Evolutionary conservation across 2,888 invertebrate species (phyloP), one percentile per base, ranked within the genome.

Genomic region (Lycophotia porphyrea): DNA sequence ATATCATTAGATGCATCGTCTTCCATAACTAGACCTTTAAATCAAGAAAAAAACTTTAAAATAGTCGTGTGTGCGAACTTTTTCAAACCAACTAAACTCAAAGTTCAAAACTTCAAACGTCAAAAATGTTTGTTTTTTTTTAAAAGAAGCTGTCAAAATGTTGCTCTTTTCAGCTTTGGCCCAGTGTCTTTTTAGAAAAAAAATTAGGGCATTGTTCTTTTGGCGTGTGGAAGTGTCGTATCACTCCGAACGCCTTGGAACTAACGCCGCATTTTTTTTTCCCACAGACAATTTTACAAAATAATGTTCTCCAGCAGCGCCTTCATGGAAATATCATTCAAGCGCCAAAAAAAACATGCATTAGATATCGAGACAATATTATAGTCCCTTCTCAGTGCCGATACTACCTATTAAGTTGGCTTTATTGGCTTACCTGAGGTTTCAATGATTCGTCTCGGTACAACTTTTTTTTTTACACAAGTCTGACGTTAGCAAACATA

Each of bases 1-100:
- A 80, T 72, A 66, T 87, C 86, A 55, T 86, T 89, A 9, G 84
- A 81, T 39, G 77, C 44, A 4, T 85, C 82, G 9, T 88, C 86
- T 0, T 84, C 80, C 81, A 86, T 81, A 18, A 84, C 72, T 36
- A 74, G 4, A 21, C 34, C 81, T 81, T 5, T 24, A 72, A 42
- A 24, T 47, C 58, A 52, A 71, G 5, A 24, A 24, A 34, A 52
- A 80, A 65, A 5, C 49, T 60, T 3, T 0, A 7, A 21, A 31
- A 36, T 8, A 31, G 27, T 55, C 55, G 3, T 1, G 3, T 18
- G 24, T 2, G 5, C 1, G 5, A 58, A 72, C 52, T 55, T 52
- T 73, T 66, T 60, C 60, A 79, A 55, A 67, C 27, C 15, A 44
- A 44, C 21, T 7, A n/a, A 58, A 52, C 1, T 11, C 21, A 76